Base-by-base conservation (phyloP, 2,113 vertebrate species). In the Otocyon megalotis region DNA sequence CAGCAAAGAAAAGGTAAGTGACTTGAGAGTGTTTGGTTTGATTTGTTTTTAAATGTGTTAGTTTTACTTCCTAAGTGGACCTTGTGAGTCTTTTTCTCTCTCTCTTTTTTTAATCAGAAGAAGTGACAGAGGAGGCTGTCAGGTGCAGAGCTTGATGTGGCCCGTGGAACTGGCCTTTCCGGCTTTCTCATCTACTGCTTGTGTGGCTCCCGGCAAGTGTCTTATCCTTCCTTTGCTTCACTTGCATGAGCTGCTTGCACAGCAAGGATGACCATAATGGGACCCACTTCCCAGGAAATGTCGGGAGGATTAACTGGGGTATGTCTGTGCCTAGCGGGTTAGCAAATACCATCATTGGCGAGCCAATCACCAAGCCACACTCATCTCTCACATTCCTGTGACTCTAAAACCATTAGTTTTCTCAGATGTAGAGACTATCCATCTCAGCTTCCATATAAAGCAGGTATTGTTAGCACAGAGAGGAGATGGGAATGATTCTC, bases 41-140 rank as follows among this genome's bases (percentile, higher is more conserved):
- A 58, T 94, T 79, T 87, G 53, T 84, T 93, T 88, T 93, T 19
- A 69, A 87, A n/a, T 76, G 8, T n/a, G 19, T 32, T 65, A 37
- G 19, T 62, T 88, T 67, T 3, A 17, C 76, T 90, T 97, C n/a
- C 84, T 67, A 95, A 69, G 71, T 24, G 80, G 72, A 89, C 4
- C 14, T 43, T 43, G 60, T 63, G 72, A 82, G 58, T 74, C 7
- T 54, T n/a, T 11, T 20, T 14, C 19, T 35, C 35, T 10, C 11
- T 85, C 22, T 58, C 2, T 35, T 13, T 58, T 35, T 93, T 95
- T 79, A 92, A 88, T 60, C 32, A 32, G 74, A 81, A 69, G 48
- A 92, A 92, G 80, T 48, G 60, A 93, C 84, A n/a, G 24, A 91
- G 48, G 48, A 76, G 65, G 37, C 77, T 53, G 30, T 74, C 30